phyloP scores from a whole-genome alignment of 2,797 vertebrate species.

The Philypnodon macrostomus region DNA sequence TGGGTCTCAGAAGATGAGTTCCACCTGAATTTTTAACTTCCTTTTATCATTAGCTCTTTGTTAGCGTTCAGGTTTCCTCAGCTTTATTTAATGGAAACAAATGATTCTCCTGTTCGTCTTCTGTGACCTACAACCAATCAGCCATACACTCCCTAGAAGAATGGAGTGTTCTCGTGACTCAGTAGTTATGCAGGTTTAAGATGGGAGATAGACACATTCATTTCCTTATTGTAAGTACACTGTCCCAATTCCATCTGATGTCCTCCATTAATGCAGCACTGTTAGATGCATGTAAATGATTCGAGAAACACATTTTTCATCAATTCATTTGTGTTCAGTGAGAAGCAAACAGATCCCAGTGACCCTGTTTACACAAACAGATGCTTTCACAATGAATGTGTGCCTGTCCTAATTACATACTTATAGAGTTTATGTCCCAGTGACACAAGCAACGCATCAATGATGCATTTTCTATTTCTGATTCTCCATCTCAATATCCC shows the following conservation, averaged over 20 bases:
- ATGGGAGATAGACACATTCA: conserved; percentile 25
- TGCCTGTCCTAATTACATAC: conserved; percentile 54
- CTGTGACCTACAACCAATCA: conserved; percentile 29
- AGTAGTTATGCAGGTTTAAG: conserved; percentile 36
- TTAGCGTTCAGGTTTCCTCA: conserved; percentile 46
- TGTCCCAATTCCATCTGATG: conserved; percentile 19
- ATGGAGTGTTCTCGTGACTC: conserved; percentile 29
- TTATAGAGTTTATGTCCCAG: conserved; percentile 38
- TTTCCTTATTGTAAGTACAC: too few species aligned
- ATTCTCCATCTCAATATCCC: conserved; percentile 37
- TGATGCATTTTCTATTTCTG: conserved; percentile 52
- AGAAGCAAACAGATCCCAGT: conserved; percentile 48
- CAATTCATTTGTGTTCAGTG: conserved; percentile 38
- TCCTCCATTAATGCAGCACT: conserved; percentile 27
- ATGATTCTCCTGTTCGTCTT: conserved; percentile 30
- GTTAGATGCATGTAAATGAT: conserved; percentile 42
- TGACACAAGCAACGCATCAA: conserved; percentile 42
- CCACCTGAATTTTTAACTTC: conserved; percentile 61
- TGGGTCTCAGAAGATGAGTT: conserved; percentile 40
- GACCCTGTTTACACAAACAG: conserved; percentile 60
- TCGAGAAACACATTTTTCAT: conserved; percentile 34
- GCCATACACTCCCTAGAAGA: conserved; percentile 10
- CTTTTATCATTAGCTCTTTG: conserved; percentile 54
- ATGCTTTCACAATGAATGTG: conserved; percentile 51
- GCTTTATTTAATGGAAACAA: conserved; percentile 49